phyloP scores from a whole-genome alignment of 2,113 vertebrate genomes.

The Phaethon lepturus region DNA sequence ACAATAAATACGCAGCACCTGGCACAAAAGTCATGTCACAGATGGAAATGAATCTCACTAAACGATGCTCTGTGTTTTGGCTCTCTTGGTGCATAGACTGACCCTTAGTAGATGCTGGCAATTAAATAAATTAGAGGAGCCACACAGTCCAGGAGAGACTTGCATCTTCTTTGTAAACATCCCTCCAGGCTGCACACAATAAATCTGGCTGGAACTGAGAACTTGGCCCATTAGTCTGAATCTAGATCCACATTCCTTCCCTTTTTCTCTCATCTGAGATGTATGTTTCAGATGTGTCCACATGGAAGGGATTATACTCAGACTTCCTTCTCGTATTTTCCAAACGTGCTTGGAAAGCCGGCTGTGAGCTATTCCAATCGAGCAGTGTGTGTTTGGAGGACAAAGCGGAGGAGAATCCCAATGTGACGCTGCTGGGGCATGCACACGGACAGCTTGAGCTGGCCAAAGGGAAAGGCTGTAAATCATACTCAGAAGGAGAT shows the following conservation, averaged over 20 bases:
- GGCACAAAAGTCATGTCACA: background rate
- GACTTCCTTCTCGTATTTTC: background rate
- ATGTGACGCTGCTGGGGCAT: constrained; percentile 38
- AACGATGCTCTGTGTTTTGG: background rate
- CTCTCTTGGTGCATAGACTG: background rate
- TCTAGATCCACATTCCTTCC: background rate
- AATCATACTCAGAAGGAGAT: constrained; percentile 80
- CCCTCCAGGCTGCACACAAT: background rate
- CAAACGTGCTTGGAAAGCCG: background rate
- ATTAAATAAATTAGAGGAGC: background rate
- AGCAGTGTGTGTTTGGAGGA: constrained; percentile 12
- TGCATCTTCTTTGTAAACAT: background rate
- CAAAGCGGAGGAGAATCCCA: constrained; percentile 70
- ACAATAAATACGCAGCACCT: background rate
- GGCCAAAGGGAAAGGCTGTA: constrained; percentile 73
- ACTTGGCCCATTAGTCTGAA: background rate
- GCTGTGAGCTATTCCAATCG: background rate
- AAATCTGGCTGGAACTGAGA: background rate
- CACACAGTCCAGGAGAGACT: background rate
- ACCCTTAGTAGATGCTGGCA: background rate
- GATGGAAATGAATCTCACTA: background rate
- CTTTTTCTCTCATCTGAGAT: background rate
- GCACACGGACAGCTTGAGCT: constrained; percentile 56
- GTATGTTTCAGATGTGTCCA: background rate
- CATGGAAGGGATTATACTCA: background rate